Conservation (phyloP, 2,113 vertebrate genomes). For the Uria aalge region DNA sequence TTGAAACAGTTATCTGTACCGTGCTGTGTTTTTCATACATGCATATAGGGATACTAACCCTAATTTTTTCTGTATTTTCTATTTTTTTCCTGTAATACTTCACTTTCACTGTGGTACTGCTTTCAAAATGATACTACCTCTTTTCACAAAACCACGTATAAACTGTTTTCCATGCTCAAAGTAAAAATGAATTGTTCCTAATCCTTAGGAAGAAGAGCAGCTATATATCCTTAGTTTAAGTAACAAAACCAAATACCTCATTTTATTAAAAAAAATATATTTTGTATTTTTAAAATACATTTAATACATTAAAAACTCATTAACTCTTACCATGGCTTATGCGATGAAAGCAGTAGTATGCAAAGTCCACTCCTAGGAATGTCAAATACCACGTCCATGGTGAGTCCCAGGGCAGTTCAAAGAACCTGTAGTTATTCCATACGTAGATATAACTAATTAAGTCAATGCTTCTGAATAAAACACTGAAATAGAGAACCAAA, state of each 20-base stretch:
- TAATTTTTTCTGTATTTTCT: not conserved
- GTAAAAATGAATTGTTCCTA: not conserved
- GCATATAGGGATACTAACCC: not conserved
- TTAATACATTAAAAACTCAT: not conserved
- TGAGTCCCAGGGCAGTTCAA: constrained; percentile 87
- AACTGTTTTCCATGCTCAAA: not conserved
- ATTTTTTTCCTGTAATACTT: not conserved
- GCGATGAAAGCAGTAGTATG: constrained; percentile 92
- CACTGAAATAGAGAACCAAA: constrained; percentile 63
- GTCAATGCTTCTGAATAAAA: constrained; percentile 83
- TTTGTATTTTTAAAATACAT: not conserved
- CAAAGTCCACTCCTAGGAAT: constrained; percentile 87
- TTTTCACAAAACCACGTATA: not conserved
- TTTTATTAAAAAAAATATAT: not conserved
- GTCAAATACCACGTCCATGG: constrained; percentile 90
- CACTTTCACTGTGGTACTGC: not conserved
- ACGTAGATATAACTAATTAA: constrained; percentile 83
- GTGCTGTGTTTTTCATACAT: not conserved
- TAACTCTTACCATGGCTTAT: constrained; percentile 82
- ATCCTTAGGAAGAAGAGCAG: not conserved
- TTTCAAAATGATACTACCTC: not conserved
- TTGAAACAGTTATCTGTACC: not conserved
- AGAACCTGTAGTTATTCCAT: constrained; percentile 84
- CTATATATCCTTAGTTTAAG: not conserved
- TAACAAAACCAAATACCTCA: not conserved